Conservation (phyloP, 2,113 vertebrate species). For the Pampusana beccarii region DNA sequence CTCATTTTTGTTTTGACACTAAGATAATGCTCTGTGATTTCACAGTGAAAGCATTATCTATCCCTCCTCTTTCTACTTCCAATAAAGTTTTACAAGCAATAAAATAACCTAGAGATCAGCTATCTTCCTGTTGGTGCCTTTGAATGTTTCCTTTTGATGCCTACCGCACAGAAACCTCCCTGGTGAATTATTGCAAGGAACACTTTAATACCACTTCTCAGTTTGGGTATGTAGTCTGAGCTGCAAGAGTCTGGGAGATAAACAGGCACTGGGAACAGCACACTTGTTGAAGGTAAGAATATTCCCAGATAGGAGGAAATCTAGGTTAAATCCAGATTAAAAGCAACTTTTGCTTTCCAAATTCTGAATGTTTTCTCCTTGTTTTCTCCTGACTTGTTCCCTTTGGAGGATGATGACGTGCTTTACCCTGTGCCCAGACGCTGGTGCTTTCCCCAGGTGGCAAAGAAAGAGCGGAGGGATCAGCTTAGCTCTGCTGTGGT, state of each 20-base stretch:
- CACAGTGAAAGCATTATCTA: slow-evolving; percentile 32
- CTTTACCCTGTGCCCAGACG: not conserved
- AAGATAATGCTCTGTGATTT: slow-evolving; percentile 60
- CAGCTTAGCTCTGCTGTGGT: not conserved
- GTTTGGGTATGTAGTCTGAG: not conserved
- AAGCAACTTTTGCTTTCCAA: not conserved
- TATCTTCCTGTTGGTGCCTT: not conserved
- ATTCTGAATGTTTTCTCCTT: not conserved
- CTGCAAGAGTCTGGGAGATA: not conserved
- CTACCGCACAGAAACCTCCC: slow-evolving; percentile 23
- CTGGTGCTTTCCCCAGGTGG: not conserved
- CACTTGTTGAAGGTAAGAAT: not conserved
- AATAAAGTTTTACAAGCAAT: slow-evolving; percentile 67
- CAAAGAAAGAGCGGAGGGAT: not conserved
- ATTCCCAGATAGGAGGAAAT: not conserved
- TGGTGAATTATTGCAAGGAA: not conserved
- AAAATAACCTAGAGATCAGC: slow-evolving; percentile 23
- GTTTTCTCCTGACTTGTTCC: not conserved
- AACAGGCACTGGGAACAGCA: not conserved
- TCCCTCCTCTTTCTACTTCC: not conserved
- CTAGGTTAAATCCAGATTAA: not conserved
- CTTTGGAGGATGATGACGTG: not conserved
- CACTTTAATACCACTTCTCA: not conserved
- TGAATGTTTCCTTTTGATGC: slow-evolving; percentile 46
- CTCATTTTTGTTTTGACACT: slow-evolving; percentile 58